These are phyloP conservation scores for Vireo altiloquus DNA, from an alignment of 2,113 vertebrate genomes.

Conservation along the genomic window DNA sequence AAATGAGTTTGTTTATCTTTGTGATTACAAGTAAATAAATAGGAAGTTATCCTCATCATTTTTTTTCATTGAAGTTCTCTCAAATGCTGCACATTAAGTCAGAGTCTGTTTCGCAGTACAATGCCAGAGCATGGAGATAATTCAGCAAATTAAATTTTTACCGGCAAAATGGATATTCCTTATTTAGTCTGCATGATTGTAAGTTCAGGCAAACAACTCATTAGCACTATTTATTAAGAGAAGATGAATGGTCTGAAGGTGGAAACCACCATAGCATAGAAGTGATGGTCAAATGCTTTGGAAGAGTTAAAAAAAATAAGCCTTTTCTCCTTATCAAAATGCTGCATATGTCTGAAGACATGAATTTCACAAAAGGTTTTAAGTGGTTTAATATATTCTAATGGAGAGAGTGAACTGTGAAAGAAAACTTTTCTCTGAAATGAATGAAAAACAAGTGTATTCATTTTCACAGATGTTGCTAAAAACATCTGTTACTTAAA, in stretches of 20 bases:
- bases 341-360: background rate
- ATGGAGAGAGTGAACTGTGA: background rate
- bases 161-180: background rate
- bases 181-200: background rate
- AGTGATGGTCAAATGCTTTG: background rate
- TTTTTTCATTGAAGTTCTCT: background rate
- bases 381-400: background rate
- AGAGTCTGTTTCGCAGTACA: background rate
- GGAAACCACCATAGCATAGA: background rate
- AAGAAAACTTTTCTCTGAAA: conserved; percentile 1
- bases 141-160: background rate
- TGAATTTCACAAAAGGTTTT: background rate
- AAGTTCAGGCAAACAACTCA: background rate
- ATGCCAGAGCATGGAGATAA: background rate
- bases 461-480: background rate
- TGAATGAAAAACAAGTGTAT: background rate
- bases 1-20: background rate
- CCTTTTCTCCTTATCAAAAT: background rate
- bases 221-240: background rate
- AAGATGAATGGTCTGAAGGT: background rate
- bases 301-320: background rate
- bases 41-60: background rate
- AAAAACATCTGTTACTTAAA: conserved; percentile 25
- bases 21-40: background rate
- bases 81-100: background rate